Base-by-base conservation (phyloP, 2,797 vertebrate genomes). In the Glyptemys insculpta region DNA sequence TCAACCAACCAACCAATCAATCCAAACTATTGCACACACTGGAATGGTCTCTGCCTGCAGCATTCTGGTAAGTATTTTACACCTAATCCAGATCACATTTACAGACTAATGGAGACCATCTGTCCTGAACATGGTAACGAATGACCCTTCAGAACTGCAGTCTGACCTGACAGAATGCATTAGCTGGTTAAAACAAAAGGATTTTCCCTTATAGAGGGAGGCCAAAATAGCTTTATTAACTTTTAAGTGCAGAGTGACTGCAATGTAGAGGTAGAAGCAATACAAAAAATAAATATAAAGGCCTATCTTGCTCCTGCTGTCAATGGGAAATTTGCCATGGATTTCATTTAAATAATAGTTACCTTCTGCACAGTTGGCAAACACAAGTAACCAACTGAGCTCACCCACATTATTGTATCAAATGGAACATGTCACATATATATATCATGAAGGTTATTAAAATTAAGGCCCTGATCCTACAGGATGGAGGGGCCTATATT, bases 381-480 rank as follows among this genome's bases (percentile, higher is more conserved):
- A 83, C 8, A 27, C 0, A 0, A 12, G 8, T 76, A 44, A 44
- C 31, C 12, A 79, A 7, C 31, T 27, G 12, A 78, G 3, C 56
- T 47, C 5, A 7, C 62, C 65, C 34, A 25, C 29, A 25, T 80
- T 80, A 53, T 81, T 85, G 56, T 82, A n/a, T 76, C 1, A 83
- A 92, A 88, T 3, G 21, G 21, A 23, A 85, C 23, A 18, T 10
- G 18, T 82, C 83, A 74, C 83, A 74, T 7, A 83, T 47, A 6
- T 5, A 62, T 1, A 5, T 8, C 79, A 56, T 4, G 9, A 57
- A 47, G 18, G 87, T 34, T 37, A 41, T 27, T 74, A 3, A 27
- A 90, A 82, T 49, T 52, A 89, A 95, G 19, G 37, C 37, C 3
- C 65, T 81, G 86, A 83, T 88, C 59, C 87, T 78, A 27, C 29